Conservation (phyloP, 2,113 vertebrate genomes). For the Pycnonotus jocosus region DNA sequence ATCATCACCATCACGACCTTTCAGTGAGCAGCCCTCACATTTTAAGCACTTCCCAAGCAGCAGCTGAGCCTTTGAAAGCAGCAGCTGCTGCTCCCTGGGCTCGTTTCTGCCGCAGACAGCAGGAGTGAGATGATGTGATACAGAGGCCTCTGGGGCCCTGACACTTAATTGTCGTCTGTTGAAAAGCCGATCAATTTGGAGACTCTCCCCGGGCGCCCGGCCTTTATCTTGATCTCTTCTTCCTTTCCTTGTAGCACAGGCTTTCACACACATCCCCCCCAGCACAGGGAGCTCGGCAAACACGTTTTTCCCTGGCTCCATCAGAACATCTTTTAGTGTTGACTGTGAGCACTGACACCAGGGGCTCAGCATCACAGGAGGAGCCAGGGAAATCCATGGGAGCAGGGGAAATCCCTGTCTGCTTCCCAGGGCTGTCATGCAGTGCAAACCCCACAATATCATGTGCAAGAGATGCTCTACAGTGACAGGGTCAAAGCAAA, state of each 20-base stretch:
- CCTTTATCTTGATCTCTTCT: background rate
- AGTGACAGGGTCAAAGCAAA: background rate
- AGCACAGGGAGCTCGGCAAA: background rate
- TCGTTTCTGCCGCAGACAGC: background rate
- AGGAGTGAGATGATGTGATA: background rate
- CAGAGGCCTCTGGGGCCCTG: background rate
- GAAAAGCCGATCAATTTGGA: background rate
- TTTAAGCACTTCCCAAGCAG: background rate
- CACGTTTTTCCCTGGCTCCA: background rate
- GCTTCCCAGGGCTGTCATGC: background rate
- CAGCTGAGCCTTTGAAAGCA: background rate
- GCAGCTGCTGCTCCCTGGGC: background rate
- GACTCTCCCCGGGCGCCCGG: background rate
- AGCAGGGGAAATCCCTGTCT: background rate
- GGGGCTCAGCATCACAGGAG: fast-evolving
- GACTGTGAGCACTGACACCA: background rate
- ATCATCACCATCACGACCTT: background rate
- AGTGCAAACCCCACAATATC: background rate
- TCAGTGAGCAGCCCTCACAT: background rate
- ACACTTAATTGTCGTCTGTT: background rate
- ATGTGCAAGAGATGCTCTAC: background rate
- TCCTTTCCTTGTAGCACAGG: background rate
- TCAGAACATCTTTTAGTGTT: background rate
- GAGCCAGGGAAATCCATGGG: background rate
- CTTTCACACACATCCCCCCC: background rate